Evolutionary conservation across 2,797 vertebrate species (phyloP), one percentile per base, ranked within the genome.

Genomic region (Chrosomus eos): DNA sequence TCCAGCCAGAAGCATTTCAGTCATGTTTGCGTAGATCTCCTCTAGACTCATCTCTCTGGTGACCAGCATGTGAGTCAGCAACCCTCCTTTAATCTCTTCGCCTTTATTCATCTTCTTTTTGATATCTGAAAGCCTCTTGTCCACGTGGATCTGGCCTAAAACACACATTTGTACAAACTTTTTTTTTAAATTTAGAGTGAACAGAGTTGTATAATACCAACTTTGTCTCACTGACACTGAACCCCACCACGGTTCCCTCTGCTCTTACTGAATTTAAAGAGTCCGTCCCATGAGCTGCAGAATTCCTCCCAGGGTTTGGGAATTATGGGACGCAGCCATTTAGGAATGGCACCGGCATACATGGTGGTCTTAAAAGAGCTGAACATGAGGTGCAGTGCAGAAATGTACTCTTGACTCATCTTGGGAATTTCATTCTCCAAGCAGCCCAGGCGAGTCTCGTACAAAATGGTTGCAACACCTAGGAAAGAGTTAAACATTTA

Each of bases 311-410:
- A 99, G 0, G 97, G 97, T 91, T 97, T 98, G 66, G 97, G 97
- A 83, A 98, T 94, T 86, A 98, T 77, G 3, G 96, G 94, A 21
- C 97, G 95, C 55, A 99, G 96, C 97, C 97, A 98, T 91, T 95
- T 97, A 38, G 98, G 98, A 89, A 98, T 97, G 58, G 97, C 96
- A 0, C 97, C 97, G 0, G 97, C 96, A 6, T 98, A 98, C 97
- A 98, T 98, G 88, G 97, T 97, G n/a, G 96, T 97, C 94, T 98
- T 98, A 90, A 99, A 99, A 91, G 97, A 97, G 90, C 96, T 97
- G 91, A 99, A 99, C 97, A 98, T 98, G 91, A 99, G 94, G 86
- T 97, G 95, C 87, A 99, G 93, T 1, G 97, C 97, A 58, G 89
- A 84, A 1, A 97, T 99, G 93, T 98, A 98, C 86, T 98, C 95